These are phyloP conservation scores for Drosophila parthenogenetica DNA, from an alignment of 2,888 invertebrate species.

Conservation along the genomic window DNA sequence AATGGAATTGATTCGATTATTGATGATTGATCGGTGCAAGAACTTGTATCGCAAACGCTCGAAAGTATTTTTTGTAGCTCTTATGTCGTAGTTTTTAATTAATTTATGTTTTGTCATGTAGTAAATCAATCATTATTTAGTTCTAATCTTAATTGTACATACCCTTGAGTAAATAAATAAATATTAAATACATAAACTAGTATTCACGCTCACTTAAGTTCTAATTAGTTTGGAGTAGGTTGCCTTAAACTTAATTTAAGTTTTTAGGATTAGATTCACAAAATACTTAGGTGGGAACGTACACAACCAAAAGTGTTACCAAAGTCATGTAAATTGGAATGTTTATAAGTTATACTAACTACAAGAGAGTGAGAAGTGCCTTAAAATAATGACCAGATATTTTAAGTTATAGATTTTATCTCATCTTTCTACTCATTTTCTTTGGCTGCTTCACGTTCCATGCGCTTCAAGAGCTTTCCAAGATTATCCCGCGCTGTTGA, in stretches of 20 bases:
- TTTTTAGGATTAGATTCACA: not conserved
- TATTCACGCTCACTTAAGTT: conserved; percentile 10
- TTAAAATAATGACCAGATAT: conserved; percentile 43
- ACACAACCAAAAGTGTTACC: conserved; percentile 2
- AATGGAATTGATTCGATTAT: conserved; percentile 70
- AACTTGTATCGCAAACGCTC: conserved; percentile 38
- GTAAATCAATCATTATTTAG: conserved; percentile 61
- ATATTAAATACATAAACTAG: conserved; percentile 37
- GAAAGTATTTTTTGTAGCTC: conserved; percentile 65
- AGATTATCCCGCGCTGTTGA: conserved; percentile 90
- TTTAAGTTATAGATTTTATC: not conserved
- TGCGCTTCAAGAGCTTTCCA: conserved; percentile 85
- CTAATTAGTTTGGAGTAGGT: not conserved
- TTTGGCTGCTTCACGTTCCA: conserved; percentile 51
- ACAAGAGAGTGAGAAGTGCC: not conserved
- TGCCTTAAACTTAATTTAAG: not conserved
- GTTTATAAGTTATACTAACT: conserved; percentile 4
- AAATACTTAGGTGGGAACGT: conserved; percentile 7
- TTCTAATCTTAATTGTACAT: conserved; percentile 62
- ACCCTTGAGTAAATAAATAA: conserved; percentile 61
- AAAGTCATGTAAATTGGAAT: not conserved
- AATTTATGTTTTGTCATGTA: conserved; percentile 59
- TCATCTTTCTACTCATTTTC: conserved; percentile 1
- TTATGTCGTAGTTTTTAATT: conserved; percentile 56
- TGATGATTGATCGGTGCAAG: conserved; percentile 38